Conservation (phyloP, 2,888 invertebrate species). For the Trilocha varians region DNA sequence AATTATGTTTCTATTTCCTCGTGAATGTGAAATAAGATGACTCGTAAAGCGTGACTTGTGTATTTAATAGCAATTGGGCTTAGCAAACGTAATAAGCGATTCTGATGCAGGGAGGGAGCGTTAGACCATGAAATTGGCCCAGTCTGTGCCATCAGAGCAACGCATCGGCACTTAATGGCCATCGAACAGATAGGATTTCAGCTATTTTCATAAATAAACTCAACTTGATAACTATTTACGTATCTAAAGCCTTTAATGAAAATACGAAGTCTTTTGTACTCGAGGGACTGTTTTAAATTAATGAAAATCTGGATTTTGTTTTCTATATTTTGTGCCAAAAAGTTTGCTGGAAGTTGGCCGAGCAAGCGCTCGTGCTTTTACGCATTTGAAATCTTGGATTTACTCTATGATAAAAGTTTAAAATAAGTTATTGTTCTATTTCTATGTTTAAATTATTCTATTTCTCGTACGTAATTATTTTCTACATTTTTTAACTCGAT, state of each 20-base stretch:
- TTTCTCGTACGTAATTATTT: no score
- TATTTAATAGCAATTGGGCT: conserved; percentile 12
- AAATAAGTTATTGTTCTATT: no score
- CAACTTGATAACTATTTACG: conserved; percentile 12
- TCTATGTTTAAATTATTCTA: neutral
- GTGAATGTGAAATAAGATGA: conserved; percentile 11
- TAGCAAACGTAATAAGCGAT: conserved; percentile 33
- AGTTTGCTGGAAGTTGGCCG: no score
- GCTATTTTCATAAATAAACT: conserved; percentile 39
- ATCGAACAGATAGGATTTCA: conserved; percentile 40
- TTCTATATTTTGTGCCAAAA: neutral
- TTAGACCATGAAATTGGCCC: conserved; percentile 69
- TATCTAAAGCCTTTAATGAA: conserved; percentile 1
- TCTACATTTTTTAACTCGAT: no score
- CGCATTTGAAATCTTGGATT: no score
- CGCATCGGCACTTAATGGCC: conserved; percentile 52
- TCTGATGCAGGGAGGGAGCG: conserved; percentile 51
- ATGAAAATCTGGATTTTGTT: conserved; percentile 3
- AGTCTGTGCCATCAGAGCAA: conserved; percentile 42
- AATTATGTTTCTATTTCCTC: no score
- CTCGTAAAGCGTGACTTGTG: conserved; percentile 11
- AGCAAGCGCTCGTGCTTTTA: no score
- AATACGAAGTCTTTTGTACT: conserved; percentile 2
- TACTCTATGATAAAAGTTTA: no score
- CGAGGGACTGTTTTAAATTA: conserved; percentile 1